Base-by-base conservation (phyloP, 2,113 vertebrate species). In the Stegastes partitus region DNA sequence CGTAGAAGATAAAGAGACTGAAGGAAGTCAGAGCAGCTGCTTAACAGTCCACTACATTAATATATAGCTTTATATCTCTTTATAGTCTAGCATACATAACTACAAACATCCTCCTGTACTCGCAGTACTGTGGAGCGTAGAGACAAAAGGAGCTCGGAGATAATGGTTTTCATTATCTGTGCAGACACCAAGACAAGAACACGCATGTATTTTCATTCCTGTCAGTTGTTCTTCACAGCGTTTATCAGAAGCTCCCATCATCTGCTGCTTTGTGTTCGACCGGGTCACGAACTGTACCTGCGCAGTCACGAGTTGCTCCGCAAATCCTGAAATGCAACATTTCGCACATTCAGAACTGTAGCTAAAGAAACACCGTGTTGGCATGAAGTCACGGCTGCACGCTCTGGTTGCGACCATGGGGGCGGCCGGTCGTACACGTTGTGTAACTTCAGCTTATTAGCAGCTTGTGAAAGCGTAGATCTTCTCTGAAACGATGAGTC, bases 241-340 rank as follows among this genome's bases (percentile, higher is more conserved):
- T 12, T 4, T 45, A 80, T 88, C 87, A 47, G 15, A 19, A 9
- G 62, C 54, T 67, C 65, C 58, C 56, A 84, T 88, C 55, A 82
- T 88, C 88, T 39, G 0, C 14, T 3, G 53, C 78, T 66, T 79
- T 71, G 73, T 81, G 45, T 77, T 22, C 25, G 1, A 56, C 8
- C 51, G 2, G 62, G 82, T 82, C 83, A 6, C 23, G 70, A 84
- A 84, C 88, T 39, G 4, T 12, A 63, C 47, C 64, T 26, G 59
- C 23, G 21, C 18, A 1, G 15, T 57, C 68, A 39, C 68, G 0
- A 16, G 34, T 34, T 21, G 44, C 47, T 50, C 9, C 22, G 21
- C 16, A 2, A 11, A 79, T 83, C 89, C 79, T 84, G 88, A 90
- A 78, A 67, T 21, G 26, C 80, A 16, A 47, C 88, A 85, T 87